phyloP scores from a whole-genome alignment of 1,140 invertebrate species.

The Drosophila lini region DNA sequence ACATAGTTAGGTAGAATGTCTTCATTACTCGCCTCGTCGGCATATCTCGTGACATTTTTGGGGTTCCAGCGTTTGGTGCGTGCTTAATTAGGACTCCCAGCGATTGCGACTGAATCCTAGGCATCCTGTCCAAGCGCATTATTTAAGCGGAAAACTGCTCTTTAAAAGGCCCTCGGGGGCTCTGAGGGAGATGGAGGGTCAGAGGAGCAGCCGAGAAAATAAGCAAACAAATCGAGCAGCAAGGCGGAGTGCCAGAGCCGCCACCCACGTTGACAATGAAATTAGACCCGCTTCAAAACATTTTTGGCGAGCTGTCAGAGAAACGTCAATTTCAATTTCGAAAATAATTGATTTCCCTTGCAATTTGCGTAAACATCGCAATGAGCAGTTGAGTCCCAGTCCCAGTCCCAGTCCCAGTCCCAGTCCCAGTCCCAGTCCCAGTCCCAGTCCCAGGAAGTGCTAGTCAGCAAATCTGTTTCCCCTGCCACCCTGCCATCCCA shows the following conservation, averaged over 20 bases:
- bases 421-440: constrained; percentile 32
- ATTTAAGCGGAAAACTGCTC: constrained; percentile 17
- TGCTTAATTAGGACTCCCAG: constrained; percentile 68
- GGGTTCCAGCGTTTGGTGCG: constrained; percentile 53
- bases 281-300: constrained; percentile 80
- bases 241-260: neutral
- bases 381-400: constrained; percentile 61
- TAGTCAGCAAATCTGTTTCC: constrained; percentile 37
- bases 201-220: constrained; percentile 1
- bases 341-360: constrained; percentile 78
- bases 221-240: constrained; percentile 33
- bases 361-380: constrained; percentile 75
- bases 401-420: constrained; percentile 37
- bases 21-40: constrained; percentile 34
- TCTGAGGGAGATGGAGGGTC: neutral
- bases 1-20: constrained; percentile 4
- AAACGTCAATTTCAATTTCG: constrained; percentile 78
- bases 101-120: constrained; percentile 10
- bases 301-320: constrained; percentile 78
- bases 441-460: constrained; percentile 40
- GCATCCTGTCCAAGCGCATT: neutral
- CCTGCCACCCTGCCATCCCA: constrained; percentile 3
- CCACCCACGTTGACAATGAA: constrained; percentile 67
- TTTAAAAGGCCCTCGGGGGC: constrained; percentile 39
- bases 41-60: constrained; percentile 52